Evolutionary conservation across 2,113 vertebrate genomes (phyloP), one percentile per base, ranked within the genome.

Genomic region (Cyrtonyx montezumae): DNA sequence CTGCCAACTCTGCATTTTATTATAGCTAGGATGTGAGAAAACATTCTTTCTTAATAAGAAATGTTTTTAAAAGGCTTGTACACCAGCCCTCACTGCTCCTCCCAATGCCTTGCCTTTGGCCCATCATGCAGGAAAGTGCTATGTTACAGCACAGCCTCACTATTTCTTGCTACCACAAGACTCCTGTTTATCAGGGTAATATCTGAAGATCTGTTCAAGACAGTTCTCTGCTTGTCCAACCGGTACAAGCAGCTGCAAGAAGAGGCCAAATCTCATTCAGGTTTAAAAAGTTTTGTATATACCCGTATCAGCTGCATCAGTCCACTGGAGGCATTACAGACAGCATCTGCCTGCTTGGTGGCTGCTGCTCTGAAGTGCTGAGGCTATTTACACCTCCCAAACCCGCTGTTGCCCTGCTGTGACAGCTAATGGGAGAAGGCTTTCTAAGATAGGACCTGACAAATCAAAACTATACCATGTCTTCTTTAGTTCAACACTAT

Each of bases 1-100:
- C 75, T 74, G 79, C 55, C 28, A 55, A 87, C 48, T 48, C 61
- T 92, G 65, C 86, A 76, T 76, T 91, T 94, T 83, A 61, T 45
- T 86, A 65, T 21, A 93, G 43, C 36, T 87, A 63, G 63, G 32
- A 63, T 61, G 40, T 10, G 10, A 30, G 18, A 23, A 90, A 86
- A 53, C 23, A 25, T 6, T 45, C 75, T 79, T 74, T 58, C 48
- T 62, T 59, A 2, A 37, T 19, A 75, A 28, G 46, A 84, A 66
- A 43, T 56, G 17, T 42, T 55, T 87, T n/a, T 58, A 43, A 77
- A 75, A 73, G 25, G 22, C 18, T 70, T 78, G 5, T 58, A n/a
- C 36, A 48, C 8, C 13, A 81, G 7, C 4, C 7, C 15, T 45
- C 13, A 3, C 18, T 4, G 5, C 53, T 94, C 56, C 45, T 76